Evolutionary conservation across 2,888 invertebrate species (phyloP), one percentile per base, ranked within the genome.

Genomic region (Agrotis clavis): DNA sequence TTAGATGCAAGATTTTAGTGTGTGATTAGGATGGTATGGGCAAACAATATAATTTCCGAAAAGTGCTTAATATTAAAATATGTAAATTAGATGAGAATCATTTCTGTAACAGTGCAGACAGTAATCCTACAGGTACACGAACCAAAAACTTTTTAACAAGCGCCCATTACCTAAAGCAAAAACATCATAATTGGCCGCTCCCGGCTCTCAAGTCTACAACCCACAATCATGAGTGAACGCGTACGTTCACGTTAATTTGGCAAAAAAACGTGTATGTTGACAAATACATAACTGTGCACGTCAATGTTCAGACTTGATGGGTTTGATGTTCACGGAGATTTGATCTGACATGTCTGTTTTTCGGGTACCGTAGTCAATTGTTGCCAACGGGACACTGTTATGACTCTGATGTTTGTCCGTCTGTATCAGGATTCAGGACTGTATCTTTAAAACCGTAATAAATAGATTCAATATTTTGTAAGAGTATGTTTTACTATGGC

Each of bases 121-220:
- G 71, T 19, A 60, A 48, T 57, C 54, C 30, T n/a, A 14, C 74
- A 76, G 79, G 86, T 84, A 81, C 77, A 48, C 41, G 68, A 70
- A 81, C 73, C 69, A 71, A 67, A 69, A 76, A 77, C 72, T 79
- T 82, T 25, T 83, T 86, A 88, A 89, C 89, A 88, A 88, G 89
- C 88, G 48, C 75, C 77, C 82, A 79, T 86, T 85, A 84, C 79
- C 74, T 84, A 74, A 71, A 60, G 78, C 79, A 83, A 86, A 88
- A 90, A 85, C 82, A 79, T 79, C 69, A 77, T 92, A 91, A 92
- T 92, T 92, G 92, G 87, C 71, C 80, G 75, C 75, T 84, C 86
- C 74, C 74, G 81, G 76, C 81, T 63, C 60, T 67, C 47, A 63
- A 74, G 82, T 75, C 65, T 59, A 65, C 60, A 63, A 63, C 76